These are phyloP conservation scores for Gobio gobio DNA, from an alignment of 2,113 vertebrate genomes.

Conservation along the genomic window DNA sequence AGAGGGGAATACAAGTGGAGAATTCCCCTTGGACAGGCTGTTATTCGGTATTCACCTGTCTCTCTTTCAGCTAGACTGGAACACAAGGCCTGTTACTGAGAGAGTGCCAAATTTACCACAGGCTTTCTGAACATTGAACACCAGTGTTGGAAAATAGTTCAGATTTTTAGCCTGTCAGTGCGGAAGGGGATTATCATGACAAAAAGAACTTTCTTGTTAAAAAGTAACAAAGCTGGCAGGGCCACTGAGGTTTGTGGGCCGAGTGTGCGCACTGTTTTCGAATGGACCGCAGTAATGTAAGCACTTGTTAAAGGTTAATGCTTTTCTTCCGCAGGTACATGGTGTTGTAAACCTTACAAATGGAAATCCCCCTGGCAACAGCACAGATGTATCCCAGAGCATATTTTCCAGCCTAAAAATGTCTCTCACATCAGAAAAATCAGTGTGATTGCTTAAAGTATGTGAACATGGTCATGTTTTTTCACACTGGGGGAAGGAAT, in stretches of 20 bases:
- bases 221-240: constrained; percentile 51
- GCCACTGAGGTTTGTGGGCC: constrained; percentile 27
- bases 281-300: background rate
- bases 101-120: constrained; percentile 43
- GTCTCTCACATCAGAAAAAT: background rate
- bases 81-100: constrained; percentile 36
- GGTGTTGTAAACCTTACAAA: constrained; percentile 9
- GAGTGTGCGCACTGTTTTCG: constrained; percentile 7
- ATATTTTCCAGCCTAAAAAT: constrained; percentile 16
- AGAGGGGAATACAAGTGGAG: background rate
- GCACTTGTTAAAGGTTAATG: constrained; percentile 38
- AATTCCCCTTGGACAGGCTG: constrained; percentile 32
- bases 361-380: constrained; percentile 30
- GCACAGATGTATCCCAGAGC: background rate
- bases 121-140: constrained; percentile 47
- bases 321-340: constrained; percentile 31
- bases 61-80: constrained; percentile 35
- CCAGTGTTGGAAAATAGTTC: constrained; percentile 50
- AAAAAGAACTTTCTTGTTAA: constrained; percentile 55
- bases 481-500: background rate
- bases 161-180: constrained; percentile 50
- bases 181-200: constrained; percentile 53
- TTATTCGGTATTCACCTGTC: constrained; percentile 43
- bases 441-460: background rate
- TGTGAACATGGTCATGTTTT: background rate